Percentiles rank a stretch among this genome's conserved stretches.
Conservation (phyloP, 2,797 vertebrate genomes). For the Furcifer pardalis region DNA sequence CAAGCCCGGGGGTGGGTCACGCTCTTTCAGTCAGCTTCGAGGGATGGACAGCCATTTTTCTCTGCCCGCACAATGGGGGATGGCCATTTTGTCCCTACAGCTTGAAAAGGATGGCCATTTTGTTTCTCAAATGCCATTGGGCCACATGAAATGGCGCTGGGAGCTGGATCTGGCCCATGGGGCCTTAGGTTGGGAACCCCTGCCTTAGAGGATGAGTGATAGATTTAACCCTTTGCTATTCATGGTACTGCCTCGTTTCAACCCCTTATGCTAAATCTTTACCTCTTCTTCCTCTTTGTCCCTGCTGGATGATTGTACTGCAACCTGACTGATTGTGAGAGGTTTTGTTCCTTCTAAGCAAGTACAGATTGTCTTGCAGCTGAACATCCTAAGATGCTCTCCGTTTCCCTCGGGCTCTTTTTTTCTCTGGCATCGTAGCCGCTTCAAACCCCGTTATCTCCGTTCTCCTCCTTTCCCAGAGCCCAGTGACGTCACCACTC, state of each 20-base stretch:
- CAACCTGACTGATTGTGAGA: not conserved
- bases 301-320: not conserved
- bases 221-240: not conserved
- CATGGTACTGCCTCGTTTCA: slow-evolving; percentile 2
- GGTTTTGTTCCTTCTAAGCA: not conserved
- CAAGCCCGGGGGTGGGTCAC: too few relatives aligned
- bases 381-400: not conserved
- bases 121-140: too few relatives aligned
- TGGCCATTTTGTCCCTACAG: too few relatives aligned
- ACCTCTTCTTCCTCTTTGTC: not conserved
- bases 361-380: not conserved
- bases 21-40: too few relatives aligned
- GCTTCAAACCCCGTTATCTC: not conserved
- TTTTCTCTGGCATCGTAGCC: not conserved
- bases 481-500: not conserved
- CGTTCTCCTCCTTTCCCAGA: not conserved
- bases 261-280: not conserved
- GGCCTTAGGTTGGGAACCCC: too few relatives aligned
- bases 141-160: too few relatives aligned
- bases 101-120: too few relatives aligned
- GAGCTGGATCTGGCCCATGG: too few relatives aligned
- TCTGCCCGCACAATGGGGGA: too few relatives aligned
- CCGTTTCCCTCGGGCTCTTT: not conserved
- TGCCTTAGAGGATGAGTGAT: not conserved
- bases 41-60: too few relatives aligned